Evolutionary conservation across 2,888 invertebrate species (phyloP), one percentile per base, ranked within the genome.

Genomic region (Endotricha flammealis): DNA sequence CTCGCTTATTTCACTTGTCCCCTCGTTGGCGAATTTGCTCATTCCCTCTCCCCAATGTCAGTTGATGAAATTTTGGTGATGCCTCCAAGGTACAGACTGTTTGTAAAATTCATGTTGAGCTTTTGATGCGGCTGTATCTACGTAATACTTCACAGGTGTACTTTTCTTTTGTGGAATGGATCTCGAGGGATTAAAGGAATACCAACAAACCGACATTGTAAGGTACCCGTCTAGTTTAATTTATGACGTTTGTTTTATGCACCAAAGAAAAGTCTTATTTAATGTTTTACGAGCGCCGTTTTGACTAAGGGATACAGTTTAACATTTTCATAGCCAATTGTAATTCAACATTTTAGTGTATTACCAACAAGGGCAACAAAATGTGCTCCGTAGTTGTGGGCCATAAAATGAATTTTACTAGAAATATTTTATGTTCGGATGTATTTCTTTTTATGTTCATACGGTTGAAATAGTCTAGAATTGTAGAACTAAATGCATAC

Each of bases 1-100:
- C 74, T 69, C 73, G 73, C 73, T 82, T 82, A 80, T 83, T 82
- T 85, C 85, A 82, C 83, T 83, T 80, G 80, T 64, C 74, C 85
- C 85, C 82, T 78, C 75, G 67, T 74, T 71, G 64, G 52, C 59
- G 64, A 57, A 74, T 70, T 66, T 61, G 62, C 69, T 68, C 64
- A 50, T 45, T 44, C 44, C 57, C 55, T 47, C 55, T 57, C 58
- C 57, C 53, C 64, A 57, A 50, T 55, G 57, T 20, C 57, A 60
- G 66, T 67, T 79, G 74, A 80, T 81, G 75, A 81, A 80, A 83
- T 82, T 81, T 78, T 44, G 66, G 59, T 53, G 52, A 66, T 66
- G 67, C 67, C 67, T 73, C 53, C 51, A 57, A 71, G 66, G 64
- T 64, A 65, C 53, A 53, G 60, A 56, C 59, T 68, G 50, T 51